Percentiles rank a stretch among this genome's conserved stretches.
These are phyloP conservation scores for Oasisia sp. DNA, from an alignment of 2,888 invertebrate genomes.

Conservation along the genomic window DNA sequence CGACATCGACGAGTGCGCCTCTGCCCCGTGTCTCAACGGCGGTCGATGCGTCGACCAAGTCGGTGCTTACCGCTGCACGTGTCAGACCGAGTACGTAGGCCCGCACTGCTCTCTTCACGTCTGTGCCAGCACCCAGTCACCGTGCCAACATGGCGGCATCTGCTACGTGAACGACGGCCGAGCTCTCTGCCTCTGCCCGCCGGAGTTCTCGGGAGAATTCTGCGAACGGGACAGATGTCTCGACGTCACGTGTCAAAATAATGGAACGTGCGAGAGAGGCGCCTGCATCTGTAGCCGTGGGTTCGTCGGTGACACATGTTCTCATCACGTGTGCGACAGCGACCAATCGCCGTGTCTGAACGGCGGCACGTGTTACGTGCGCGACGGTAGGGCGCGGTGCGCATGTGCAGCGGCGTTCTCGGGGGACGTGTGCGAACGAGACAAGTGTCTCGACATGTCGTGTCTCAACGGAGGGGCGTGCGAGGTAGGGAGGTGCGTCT, in stretches of 20 bases:
- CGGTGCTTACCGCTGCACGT: background rate
- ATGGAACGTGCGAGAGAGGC: background rate
- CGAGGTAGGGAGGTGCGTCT: background rate
- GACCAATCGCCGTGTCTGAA: constrained; percentile 21
- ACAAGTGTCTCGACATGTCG: constrained; percentile 17
- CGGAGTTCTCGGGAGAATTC: background rate
- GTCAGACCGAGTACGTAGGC: background rate
- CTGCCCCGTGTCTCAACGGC: background rate
- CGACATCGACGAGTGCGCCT: background rate
- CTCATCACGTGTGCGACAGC: constrained; percentile 18
- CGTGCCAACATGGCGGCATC: background rate
- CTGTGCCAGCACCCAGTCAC: background rate
- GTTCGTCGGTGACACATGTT: background rate
- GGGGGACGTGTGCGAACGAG: constrained; percentile 13
- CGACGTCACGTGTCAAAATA: background rate
- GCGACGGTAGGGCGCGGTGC: background rate
- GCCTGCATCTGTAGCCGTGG: background rate
- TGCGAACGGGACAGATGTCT: background rate
- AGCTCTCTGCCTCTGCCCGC: background rate
- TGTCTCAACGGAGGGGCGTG: constrained; percentile 17
- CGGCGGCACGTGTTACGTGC: constrained; percentile 19
- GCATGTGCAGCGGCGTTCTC: background rate
- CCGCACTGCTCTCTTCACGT: background rate
- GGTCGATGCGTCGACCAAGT: background rate
- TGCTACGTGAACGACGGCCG: background rate